Conservation (phyloP, 2,113 vertebrate genomes). For the Cricetomys ansorgei region DNA sequence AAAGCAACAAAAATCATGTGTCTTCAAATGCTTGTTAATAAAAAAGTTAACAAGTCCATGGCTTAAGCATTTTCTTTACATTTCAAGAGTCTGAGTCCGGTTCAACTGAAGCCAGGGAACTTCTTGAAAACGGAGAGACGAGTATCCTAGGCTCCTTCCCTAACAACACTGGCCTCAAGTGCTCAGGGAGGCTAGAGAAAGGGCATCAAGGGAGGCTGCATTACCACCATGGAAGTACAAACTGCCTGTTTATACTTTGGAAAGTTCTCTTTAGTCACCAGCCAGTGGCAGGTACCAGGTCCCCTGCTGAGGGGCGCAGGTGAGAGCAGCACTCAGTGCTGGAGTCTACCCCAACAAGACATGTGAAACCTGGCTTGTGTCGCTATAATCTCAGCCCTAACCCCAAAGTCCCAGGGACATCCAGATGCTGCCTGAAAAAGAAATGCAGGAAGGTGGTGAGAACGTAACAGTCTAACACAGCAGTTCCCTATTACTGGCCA, state of each 20-base stretch:
- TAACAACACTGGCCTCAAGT: neutral
- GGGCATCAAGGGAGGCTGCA: neutral
- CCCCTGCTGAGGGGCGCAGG: neutral
- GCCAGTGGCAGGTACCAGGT: neutral
- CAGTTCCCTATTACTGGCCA: neutral
- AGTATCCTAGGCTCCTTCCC: neutral
- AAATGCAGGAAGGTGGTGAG: neutral
- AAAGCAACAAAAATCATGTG: neutral
- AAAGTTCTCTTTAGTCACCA: neutral
- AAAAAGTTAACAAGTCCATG: neutral
- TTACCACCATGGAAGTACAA: too few relatives aligned
- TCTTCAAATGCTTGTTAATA: neutral
- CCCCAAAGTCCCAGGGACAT: neutral
- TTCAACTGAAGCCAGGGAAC: too few relatives aligned
- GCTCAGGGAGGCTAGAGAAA: neutral
- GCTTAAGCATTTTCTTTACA: too few relatives aligned
- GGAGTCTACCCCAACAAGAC: neutral
- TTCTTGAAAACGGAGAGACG: neutral
- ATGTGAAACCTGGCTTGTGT: neutral
- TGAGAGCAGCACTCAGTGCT: neutral
- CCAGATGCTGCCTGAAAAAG: neutral
- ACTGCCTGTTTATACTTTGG: neutral
- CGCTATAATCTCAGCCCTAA: neutral
- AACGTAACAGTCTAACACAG: neutral
- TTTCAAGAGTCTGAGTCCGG: neutral